Evolutionary conservation across 2,888 invertebrate species (phyloP).

Genomic region (Nephrotoma flavescens): DNA sequence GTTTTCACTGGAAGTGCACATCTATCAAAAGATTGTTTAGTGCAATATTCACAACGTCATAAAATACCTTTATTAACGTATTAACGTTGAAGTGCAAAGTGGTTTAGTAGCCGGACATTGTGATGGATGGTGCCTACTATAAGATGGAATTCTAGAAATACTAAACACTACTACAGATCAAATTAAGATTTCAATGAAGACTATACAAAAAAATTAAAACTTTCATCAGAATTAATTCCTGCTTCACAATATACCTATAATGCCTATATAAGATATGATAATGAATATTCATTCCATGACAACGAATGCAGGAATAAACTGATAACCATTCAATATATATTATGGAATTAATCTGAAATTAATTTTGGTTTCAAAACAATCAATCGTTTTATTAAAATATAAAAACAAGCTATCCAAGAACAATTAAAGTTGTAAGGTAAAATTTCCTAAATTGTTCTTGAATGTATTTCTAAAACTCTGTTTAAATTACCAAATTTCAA

Average conservation of each 20-base stretch:
- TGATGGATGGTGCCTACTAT: too few species aligned
- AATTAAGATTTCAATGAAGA: too few species aligned
- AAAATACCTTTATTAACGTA: too few species aligned
- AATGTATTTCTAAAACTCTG: background rate
- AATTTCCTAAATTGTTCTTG: background rate
- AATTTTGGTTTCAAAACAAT: background rate
- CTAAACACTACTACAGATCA: too few species aligned
- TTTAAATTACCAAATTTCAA: background rate
- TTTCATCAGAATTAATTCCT: too few species aligned
- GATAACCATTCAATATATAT: background rate
- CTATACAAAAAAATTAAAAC: too few species aligned
- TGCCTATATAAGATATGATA: background rate
- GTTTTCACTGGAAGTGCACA: too few species aligned
- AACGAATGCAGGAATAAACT: background rate
- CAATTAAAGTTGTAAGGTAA: background rate
- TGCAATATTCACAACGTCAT: too few species aligned
- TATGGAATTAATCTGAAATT: background rate
- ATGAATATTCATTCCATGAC: background rate
- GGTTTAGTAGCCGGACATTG: too few species aligned
- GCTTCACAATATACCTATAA: background rate
- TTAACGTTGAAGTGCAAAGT: too few species aligned
- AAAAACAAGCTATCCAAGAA: background rate
- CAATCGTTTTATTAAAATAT: background rate
- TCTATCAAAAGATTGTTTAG: too few species aligned
- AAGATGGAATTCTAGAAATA: too few species aligned